phyloP scores from a whole-genome alignment of 1,140 invertebrate species.

The Globodera ellingtonae region DNA sequence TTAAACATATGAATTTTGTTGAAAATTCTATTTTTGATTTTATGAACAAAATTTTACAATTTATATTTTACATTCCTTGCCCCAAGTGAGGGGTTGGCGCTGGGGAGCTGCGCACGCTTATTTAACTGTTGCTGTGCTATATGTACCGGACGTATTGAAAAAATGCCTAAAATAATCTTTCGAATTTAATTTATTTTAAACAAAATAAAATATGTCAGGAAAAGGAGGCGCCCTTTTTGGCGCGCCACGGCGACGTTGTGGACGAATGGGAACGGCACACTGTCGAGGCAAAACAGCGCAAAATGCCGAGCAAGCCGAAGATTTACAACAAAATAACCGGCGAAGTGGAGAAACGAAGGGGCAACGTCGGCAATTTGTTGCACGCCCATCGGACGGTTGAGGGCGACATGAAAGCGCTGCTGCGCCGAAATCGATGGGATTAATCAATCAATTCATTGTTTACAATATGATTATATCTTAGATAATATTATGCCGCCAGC shows the following conservation, averaged over 20 bases:
- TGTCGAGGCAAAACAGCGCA: slow-evolving; percentile 37
- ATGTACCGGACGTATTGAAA: no score
- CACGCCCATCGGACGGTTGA: slow-evolving; percentile 60
- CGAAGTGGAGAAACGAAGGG: slow-evolving; percentile 37
- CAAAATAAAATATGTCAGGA: slow-evolving; percentile 32
- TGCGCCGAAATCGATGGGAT: slow-evolving; percentile 59
- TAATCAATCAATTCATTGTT: slow-evolving; percentile 7
- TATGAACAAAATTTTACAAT: no score
- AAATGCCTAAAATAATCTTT: no score
- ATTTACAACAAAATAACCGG: slow-evolving; percentile 34
- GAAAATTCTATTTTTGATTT: no score
- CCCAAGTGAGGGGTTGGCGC: no score
- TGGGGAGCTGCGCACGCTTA: no score
- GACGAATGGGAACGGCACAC: slow-evolving; percentile 38
- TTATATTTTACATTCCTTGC: no score
- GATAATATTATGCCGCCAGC: no score
- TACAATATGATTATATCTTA: no score
- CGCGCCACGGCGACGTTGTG: slow-evolving; percentile 42
- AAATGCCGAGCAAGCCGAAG: slow-evolving; percentile 58
- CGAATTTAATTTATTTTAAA: no score
- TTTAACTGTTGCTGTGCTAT: no score
- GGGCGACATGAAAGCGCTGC: slow-evolving; percentile 52
- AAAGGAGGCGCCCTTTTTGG: slow-evolving; percentile 51
- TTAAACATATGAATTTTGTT: no score
- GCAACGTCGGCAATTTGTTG: slow-evolving; percentile 57